Evolutionary conservation across 2,888 invertebrate species (phyloP).

Genomic region (Sipunculus nudus): DNA sequence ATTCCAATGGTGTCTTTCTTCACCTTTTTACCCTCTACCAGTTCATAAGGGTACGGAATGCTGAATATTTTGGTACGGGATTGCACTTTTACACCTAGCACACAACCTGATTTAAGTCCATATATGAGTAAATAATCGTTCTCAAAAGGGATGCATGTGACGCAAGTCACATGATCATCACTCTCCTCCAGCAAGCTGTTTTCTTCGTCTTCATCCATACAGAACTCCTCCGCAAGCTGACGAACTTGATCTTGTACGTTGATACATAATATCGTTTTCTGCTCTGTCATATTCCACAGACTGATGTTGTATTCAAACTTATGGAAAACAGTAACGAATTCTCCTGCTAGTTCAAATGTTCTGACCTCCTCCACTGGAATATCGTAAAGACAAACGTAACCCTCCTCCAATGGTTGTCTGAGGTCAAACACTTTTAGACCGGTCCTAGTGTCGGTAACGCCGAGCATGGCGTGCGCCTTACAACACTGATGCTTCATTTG

Average conservation of each 20-base stretch:
- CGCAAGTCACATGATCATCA: slow-evolving; percentile 36
- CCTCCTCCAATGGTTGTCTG: slow-evolving; percentile 1
- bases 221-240: slow-evolving; percentile 33
- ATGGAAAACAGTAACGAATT: slow-evolving; percentile 39
- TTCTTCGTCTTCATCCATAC: slow-evolving; percentile 30
- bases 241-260: slow-evolving; percentile 41
- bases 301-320: slow-evolving; percentile 39
- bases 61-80: slow-evolving; percentile 34
- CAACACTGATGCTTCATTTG: slow-evolving; percentile 21
- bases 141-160: slow-evolving; percentile 24
- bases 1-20: slow-evolving; percentile 17
- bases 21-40: slow-evolving; percentile 1
- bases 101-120: slow-evolving; percentile 34
- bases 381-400: slow-evolving; percentile 20
- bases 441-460: slow-evolving; percentile 30
- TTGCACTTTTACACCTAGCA: slow-evolving; percentile 38
- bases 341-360: slow-evolving; percentile 34
- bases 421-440: slow-evolving; percentile 35
- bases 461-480: slow-evolving; percentile 27
- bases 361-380: slow-evolving; percentile 39
- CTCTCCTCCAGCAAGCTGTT: slow-evolving; percentile 30
- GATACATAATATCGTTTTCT: slow-evolving; percentile 39
- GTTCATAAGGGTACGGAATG: slow-evolving; percentile 32
- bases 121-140: slow-evolving; percentile 33
- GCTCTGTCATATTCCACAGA: slow-evolving; percentile 41